Evolutionary conservation across 2,888 invertebrate genomes (phyloP).

Genomic region (Apamea monoglypha): DNA sequence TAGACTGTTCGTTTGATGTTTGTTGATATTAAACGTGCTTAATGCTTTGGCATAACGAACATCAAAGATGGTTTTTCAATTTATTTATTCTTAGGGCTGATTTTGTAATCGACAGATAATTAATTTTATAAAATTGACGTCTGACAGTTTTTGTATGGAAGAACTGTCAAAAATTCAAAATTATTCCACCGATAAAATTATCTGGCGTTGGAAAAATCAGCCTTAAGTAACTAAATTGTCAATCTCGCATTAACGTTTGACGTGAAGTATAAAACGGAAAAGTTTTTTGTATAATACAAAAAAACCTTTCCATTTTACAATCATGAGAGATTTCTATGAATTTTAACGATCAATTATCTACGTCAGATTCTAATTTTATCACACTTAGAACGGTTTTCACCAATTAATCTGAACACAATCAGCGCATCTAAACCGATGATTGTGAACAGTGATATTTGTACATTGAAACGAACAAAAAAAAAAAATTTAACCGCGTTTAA

Average conservation of each 20-base stretch:
- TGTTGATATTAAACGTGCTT: neutral
- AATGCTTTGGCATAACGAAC: neutral
- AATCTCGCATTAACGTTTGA: neutral
- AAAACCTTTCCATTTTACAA: neutral
- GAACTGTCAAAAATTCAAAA: no score
- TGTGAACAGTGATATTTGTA: no score
- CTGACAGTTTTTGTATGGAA: no score
- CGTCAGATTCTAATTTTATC: neutral
- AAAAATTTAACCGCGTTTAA: neutral
- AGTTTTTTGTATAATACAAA: neutral
- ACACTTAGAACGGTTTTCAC: neutral
- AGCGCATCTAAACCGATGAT: neutral
- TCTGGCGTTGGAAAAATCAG: no score
- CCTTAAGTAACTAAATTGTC: neutral
- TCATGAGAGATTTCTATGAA: neutral
- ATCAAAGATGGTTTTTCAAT: neutral
- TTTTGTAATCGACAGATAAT: no score
- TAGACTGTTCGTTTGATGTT: neutral
- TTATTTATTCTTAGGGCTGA: neutral
- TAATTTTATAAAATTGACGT: no score
- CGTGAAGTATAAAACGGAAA: neutral
- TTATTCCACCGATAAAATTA: no score
- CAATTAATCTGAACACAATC: neutral
- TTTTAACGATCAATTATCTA: neutral
- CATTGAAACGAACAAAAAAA: no score